These are phyloP conservation scores for Neoarius graeffei DNA, from an alignment of 2,113 vertebrate genomes.

Conservation along the genomic window DNA sequence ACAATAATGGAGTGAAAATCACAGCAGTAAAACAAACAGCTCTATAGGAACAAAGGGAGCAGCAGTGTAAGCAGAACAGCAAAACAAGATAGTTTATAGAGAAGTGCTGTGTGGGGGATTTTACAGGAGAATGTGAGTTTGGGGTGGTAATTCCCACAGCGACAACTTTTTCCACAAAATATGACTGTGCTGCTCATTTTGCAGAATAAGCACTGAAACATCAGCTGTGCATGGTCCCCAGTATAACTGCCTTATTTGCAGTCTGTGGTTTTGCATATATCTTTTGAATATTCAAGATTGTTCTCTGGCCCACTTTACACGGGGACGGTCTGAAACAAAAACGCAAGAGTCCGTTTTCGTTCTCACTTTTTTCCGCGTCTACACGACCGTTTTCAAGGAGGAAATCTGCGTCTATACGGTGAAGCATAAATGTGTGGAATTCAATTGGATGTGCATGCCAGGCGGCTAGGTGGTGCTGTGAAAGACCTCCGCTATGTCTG, in stretches of 20 bases:
- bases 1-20: slow-evolving; percentile 46
- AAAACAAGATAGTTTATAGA: slow-evolving; percentile 14
- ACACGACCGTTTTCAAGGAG: too few species aligned
- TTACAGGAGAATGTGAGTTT: neutral
- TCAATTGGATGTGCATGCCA: too few species aligned
- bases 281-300: neutral
- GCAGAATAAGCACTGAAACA: slow-evolving; percentile 22
- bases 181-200: slow-evolving; percentile 3
- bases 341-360: too few species aligned
- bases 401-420: too few species aligned
- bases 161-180: neutral
- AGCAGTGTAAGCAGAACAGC: slow-evolving; percentile 14
- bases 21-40: slow-evolving; percentile 45
- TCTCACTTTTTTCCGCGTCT: too few species aligned
- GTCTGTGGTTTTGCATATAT: neutral
- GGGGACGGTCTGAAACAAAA: too few species aligned
- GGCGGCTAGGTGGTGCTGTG: too few species aligned
- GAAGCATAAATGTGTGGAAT: too few species aligned
- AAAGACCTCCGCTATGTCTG: too few species aligned
- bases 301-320: too few species aligned
- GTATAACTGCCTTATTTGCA: neutral
- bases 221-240: neutral
- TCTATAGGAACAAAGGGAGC: slow-evolving; percentile 13
- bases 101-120: slow-evolving; percentile 19
- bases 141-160: neutral